These are phyloP conservation scores for Microchirus variegatus DNA, from an alignment of 2,797 vertebrate genomes.

Conservation along the genomic window DNA sequence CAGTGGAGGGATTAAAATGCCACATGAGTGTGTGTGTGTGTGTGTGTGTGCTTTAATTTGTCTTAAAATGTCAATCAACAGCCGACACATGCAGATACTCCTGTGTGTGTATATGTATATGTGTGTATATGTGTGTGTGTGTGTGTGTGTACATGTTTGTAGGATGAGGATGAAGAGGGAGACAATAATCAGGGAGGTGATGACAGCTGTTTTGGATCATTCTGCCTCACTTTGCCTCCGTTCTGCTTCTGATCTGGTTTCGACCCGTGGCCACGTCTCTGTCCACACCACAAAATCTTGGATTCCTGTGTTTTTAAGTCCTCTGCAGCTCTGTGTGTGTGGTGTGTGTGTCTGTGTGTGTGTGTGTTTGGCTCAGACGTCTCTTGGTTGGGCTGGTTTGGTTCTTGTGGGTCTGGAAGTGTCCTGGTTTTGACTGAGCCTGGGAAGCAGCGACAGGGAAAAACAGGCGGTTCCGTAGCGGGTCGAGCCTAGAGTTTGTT, in stretches of 20 bases:
- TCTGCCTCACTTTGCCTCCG: slow-evolving; percentile 11
- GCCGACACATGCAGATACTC: slow-evolving; percentile 38
- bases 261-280: slow-evolving; percentile 1
- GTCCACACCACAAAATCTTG: slow-evolving; percentile 11
- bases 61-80: slow-evolving; percentile 50
- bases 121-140: slow-evolving; percentile 9
- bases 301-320: slow-evolving; percentile 17
- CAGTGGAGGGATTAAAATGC: slow-evolving; percentile 39
- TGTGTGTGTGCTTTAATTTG: no score
- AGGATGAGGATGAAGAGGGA: slow-evolving; percentile 3
- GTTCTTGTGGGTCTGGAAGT: slow-evolving; percentile 10
- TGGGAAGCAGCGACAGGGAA: slow-evolving; percentile 41
- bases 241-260: slow-evolving; percentile 23
- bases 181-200: neutral
- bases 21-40: slow-evolving; percentile 19
- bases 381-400: slow-evolving; percentile 28
- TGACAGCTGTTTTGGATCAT: neutral
- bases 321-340: slow-evolving; percentile 11
- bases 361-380: slow-evolving; percentile 26
- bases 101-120: slow-evolving; percentile 7
- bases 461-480: slow-evolving; percentile 39
- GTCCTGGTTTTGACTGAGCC: slow-evolving; percentile 12
- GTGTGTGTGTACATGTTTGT: slow-evolving; percentile 3
- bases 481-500: slow-evolving; percentile 22
- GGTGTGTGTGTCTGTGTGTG: no score